Conservation (phyloP, 2,113 vertebrate genomes). For the Tricholaema leucomelas region DNA sequence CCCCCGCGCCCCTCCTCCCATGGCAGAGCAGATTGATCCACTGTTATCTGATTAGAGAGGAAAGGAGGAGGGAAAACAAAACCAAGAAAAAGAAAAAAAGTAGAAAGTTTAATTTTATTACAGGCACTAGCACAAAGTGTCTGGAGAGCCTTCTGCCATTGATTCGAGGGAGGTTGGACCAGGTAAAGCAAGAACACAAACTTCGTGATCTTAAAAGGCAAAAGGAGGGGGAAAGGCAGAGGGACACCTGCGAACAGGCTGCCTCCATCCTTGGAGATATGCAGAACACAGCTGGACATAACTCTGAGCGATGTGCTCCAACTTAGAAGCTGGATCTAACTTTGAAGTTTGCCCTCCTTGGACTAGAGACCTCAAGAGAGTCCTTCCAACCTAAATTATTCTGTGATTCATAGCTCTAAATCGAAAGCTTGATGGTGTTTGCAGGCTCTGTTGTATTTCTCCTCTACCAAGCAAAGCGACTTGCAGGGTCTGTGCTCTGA, state of each 20-base stretch:
- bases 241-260: constrained; percentile 18
- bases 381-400: constrained; percentile 3
- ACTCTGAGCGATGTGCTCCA: constrained; percentile 14
- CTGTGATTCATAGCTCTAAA: constrained; percentile 21
- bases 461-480: background rate
- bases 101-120: constrained; percentile 68
- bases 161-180: background rate
- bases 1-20: constrained; percentile 7
- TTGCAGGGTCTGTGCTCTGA: background rate
- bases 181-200: background rate
- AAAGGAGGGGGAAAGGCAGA: background rate
- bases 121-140: constrained; percentile 13
- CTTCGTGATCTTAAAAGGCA: background rate
- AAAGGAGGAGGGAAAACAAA: constrained; percentile 60
- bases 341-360: constrained; percentile 25
- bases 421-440: background rate
- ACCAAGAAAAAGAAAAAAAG: background rate
- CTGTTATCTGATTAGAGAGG: constrained; percentile 70
- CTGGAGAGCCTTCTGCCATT: constrained; percentile 30
- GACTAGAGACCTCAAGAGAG: constrained; percentile 2
- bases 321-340: constrained; percentile 24
- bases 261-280: constrained; percentile 22
- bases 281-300: background rate
- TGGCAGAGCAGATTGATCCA: constrained; percentile 64
- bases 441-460: background rate